These are phyloP conservation scores for Bombus haemorrhoidalis DNA, from an alignment of 1,140 invertebrate species.

Conservation along the genomic window DNA sequence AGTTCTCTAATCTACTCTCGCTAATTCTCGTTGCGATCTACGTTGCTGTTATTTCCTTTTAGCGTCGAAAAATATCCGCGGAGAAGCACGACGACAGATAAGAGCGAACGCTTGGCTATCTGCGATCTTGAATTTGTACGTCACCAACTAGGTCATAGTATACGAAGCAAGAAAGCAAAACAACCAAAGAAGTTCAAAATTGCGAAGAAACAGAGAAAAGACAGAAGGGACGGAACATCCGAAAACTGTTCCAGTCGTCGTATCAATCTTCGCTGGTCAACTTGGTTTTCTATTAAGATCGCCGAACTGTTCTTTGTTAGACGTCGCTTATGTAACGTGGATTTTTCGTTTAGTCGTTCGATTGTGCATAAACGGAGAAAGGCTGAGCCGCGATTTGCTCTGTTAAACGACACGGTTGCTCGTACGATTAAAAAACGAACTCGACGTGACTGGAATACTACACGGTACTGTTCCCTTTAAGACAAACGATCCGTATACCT, in stretches of 20 bases:
- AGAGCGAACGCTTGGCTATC: not conserved
- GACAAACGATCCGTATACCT: constrained; percentile 16
- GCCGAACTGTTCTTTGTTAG: not conserved
- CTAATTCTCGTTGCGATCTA: not conserved
- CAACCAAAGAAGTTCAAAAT: not conserved
- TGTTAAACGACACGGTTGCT: not conserved
- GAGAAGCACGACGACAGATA: too few species aligned
- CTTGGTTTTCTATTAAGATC: constrained; percentile 20
- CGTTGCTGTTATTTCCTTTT: not conserved
- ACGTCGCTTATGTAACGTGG: not conserved
- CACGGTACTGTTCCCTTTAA: not conserved
- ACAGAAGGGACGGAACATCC: not conserved
- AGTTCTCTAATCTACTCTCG: not conserved
- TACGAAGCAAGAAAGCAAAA: not conserved
- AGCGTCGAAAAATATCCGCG: not conserved
- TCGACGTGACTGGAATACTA: constrained; percentile 24
- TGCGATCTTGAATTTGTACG: not conserved
- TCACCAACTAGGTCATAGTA: constrained; percentile 11
- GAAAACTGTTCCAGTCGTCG: not conserved
- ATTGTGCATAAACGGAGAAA: constrained; percentile 17
- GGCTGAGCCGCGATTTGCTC: not conserved
- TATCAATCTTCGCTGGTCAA: not conserved
- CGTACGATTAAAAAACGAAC: constrained; percentile 34
- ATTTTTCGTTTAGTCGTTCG: not conserved
- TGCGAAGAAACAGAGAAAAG: not conserved